These are phyloP conservation scores for Fregata magnificens DNA, from an alignment of 2,113 vertebrate species.

Conservation along the genomic window DNA sequence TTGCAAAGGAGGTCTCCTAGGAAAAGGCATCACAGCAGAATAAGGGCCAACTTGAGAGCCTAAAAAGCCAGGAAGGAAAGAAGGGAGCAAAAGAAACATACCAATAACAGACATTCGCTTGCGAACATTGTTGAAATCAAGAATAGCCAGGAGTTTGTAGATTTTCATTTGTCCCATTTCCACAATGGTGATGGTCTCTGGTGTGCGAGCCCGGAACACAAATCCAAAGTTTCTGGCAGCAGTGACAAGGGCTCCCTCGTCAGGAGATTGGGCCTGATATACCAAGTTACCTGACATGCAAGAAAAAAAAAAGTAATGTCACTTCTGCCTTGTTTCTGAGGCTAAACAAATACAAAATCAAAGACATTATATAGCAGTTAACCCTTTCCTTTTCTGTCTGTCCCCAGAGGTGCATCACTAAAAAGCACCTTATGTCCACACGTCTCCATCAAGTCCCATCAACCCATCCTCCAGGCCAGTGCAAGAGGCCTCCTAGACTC, in stretches of 20 bases:
- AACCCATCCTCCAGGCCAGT: background rate
- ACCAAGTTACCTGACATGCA: constrained; percentile 77
- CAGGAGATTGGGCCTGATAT: constrained; percentile 97
- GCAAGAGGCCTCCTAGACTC: background rate
- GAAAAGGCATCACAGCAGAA: background rate
- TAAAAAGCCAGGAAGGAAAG: background rate
- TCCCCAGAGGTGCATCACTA: background rate
- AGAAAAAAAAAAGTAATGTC: background rate
- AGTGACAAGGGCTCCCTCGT: constrained; percentile 93
- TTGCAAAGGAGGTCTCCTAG: background rate
- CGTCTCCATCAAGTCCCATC: background rate
- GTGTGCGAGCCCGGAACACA: constrained; percentile 88
- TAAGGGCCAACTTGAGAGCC: background rate
- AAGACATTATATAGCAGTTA: background rate
- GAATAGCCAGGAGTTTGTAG: constrained; percentile 88
- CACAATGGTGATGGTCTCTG: constrained; percentile 82
- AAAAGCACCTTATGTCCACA: background rate
- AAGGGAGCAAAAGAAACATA: constrained; percentile 41
- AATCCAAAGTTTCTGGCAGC: constrained; percentile 95
- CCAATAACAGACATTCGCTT: constrained; percentile 98
- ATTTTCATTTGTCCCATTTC: constrained; percentile 83
- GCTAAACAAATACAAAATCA: background rate
- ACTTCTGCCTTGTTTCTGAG: background rate
- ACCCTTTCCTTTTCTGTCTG: background rate
- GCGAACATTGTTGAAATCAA: constrained; percentile 93